phyloP scores from a whole-genome alignment of 2,888 invertebrate species.

The Drymonia ruficornis region DNA sequence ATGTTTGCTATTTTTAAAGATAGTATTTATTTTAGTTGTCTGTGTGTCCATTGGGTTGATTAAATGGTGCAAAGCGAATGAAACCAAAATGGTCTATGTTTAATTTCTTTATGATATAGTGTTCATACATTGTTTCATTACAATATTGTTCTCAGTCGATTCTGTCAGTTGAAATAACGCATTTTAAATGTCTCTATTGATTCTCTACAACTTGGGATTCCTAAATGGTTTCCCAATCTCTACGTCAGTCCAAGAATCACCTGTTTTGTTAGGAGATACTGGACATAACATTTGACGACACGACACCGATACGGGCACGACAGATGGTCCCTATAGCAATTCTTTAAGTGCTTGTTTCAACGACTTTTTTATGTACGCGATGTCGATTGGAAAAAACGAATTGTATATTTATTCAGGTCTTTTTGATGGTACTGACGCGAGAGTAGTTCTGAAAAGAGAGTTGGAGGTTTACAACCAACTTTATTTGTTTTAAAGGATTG shows the following conservation, averaged over 20 bases:
- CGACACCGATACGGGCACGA: not conserved
- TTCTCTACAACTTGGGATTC: conserved; percentile 15
- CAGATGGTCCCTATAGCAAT: not conserved
- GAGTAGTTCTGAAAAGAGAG: not conserved
- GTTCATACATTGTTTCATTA: conserved; percentile 37
- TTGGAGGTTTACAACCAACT: not conserved
- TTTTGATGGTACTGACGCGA: not conserved
- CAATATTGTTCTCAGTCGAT: conserved; percentile 10
- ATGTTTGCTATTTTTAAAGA: no score
- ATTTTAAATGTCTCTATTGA: no score
- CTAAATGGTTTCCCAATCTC: conserved; percentile 19
- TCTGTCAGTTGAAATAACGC: no score
- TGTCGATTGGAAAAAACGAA: not conserved
- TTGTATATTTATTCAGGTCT: not conserved
- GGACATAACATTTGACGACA: not conserved
- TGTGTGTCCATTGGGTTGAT: no score
- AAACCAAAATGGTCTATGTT: conserved; percentile 27
- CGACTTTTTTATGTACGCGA: not conserved
- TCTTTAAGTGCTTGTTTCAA: not conserved
- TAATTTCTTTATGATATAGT: conserved; percentile 44
- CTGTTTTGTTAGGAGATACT: not conserved
- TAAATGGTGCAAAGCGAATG: conserved; percentile 29
- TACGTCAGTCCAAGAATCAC: not conserved
- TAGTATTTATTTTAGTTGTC: no score
- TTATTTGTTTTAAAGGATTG: no score